These are phyloP conservation scores for Diachasmimorpha longicaudata DNA, from an alignment of 1,140 invertebrate genomes.

Conservation along the genomic window DNA sequence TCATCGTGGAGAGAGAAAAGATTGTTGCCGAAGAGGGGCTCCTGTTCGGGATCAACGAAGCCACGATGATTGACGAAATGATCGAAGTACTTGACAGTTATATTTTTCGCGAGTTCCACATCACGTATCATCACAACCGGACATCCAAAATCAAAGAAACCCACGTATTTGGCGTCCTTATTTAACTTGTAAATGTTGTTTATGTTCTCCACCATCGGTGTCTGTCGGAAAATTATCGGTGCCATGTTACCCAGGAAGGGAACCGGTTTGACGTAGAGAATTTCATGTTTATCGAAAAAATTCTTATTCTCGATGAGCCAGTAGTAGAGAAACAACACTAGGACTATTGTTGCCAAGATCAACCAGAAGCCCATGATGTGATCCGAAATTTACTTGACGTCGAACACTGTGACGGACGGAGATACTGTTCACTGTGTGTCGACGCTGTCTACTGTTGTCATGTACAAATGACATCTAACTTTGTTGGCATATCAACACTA, in stretches of 20 bases:
- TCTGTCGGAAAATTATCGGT: not conserved
- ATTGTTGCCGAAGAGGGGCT: conserved; percentile 22
- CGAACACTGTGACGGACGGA: too few relatives aligned
- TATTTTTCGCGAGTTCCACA: not conserved
- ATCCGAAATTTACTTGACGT: too few relatives aligned
- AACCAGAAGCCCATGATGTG: not conserved
- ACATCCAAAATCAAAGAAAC: conserved; percentile 60
- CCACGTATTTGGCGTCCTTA: conserved; percentile 44
- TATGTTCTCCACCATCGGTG: not conserved
- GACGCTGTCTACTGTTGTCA: too few relatives aligned
- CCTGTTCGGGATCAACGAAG: conserved; percentile 2
- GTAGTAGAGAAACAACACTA: not conserved
- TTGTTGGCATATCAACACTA: too few relatives aligned
- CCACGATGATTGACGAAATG: conserved; percentile 5
- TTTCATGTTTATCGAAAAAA: not conserved
- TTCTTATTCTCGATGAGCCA: not conserved
- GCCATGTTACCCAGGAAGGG: conserved; percentile 6
- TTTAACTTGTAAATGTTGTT: not conserved
- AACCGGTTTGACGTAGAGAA: not conserved
- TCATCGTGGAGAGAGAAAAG: conserved; percentile 28
- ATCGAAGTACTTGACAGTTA: conserved; percentile 5
- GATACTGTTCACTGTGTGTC: too few relatives aligned
- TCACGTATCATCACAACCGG: conserved; percentile 64
- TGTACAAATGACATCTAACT: too few relatives aligned
- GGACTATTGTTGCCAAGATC: not conserved